Conservation (phyloP, 2,888 invertebrate species). For the Andrena bucephala region DNA sequence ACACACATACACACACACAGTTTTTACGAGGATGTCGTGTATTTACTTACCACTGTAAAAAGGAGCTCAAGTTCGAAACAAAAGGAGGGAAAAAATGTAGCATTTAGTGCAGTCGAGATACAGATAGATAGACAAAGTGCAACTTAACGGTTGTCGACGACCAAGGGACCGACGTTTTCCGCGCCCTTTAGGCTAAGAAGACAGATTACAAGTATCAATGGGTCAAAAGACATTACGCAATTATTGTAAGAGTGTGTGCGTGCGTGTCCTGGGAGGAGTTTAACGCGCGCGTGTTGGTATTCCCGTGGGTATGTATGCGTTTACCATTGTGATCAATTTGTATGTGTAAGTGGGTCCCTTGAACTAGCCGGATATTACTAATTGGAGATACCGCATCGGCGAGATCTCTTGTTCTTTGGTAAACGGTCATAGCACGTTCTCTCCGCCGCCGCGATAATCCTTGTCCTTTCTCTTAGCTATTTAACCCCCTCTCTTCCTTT, state of each 20-base stretch:
- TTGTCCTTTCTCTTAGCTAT: constrained; percentile 6
- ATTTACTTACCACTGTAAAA: constrained; percentile 43
- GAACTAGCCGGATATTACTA: constrained; percentile 59
- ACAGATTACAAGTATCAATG: constrained; percentile 58
- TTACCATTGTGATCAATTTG: constrained; percentile 71
- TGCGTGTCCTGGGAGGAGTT: constrained; percentile 38
- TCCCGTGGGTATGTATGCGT: constrained; percentile 54
- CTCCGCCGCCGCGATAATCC: constrained; percentile 22
- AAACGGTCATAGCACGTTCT: constrained; percentile 50
- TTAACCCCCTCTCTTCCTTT: constrained; percentile 1
- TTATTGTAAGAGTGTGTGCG: constrained; percentile 55
- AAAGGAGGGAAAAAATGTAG: constrained; percentile 24
- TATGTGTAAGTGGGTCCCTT: constrained; percentile 64
- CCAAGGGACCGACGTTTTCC: constrained; percentile 51
- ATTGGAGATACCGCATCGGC: constrained; percentile 46
- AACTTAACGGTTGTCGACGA: constrained; percentile 47
- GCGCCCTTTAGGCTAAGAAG: constrained; percentile 57
- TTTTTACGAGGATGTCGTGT: constrained; percentile 10
- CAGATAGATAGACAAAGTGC: constrained; percentile 30
- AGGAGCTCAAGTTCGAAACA: constrained; percentile 56
- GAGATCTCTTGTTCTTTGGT: constrained; percentile 58
- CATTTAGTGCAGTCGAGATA: constrained; percentile 48
- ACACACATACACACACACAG: background rate
- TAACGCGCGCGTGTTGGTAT: constrained; percentile 50
- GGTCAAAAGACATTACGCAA: constrained; percentile 61